Conservation (phyloP, 2,888 invertebrate genomes). For the Poecilus cupreus region DNA sequence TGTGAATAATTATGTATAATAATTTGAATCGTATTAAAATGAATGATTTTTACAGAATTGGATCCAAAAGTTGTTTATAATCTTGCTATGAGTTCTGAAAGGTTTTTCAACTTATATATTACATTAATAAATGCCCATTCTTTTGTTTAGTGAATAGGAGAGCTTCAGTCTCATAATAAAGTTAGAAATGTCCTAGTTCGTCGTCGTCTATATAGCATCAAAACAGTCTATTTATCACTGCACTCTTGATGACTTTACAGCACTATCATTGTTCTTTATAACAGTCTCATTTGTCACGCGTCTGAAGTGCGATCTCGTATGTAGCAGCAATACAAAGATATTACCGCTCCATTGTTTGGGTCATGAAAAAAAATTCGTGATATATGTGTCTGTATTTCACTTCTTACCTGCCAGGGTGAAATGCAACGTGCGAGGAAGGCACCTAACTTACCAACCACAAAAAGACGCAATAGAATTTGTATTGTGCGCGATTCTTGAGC, state of each 20-base stretch:
- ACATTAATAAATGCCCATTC: no score
- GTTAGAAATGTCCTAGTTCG: not conserved
- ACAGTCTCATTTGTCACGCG: slow-evolving; percentile 2
- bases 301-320: not conserved
- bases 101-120: no score
- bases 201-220: not conserved
- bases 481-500: slow-evolving; percentile 44
- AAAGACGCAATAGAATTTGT: slow-evolving; percentile 31
- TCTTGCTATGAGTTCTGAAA: no score
- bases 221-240: not conserved
- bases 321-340: slow-evolving; percentile 2
- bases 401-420: slow-evolving; percentile 17
- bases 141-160: no score
- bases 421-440: not conserved
- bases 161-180: no score
- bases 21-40: no score
- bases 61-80: no score
- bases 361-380: slow-evolving; percentile 13
- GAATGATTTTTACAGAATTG: no score
- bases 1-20: no score
- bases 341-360: not conserved
- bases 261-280: slow-evolving; percentile 22
- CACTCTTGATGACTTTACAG: not conserved
- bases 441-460: not conserved
- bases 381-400: slow-evolving; percentile 27